Evolutionary conservation across 1,140 invertebrate species (phyloP).

Genomic region (Tachypleus tridentatus): DNA sequence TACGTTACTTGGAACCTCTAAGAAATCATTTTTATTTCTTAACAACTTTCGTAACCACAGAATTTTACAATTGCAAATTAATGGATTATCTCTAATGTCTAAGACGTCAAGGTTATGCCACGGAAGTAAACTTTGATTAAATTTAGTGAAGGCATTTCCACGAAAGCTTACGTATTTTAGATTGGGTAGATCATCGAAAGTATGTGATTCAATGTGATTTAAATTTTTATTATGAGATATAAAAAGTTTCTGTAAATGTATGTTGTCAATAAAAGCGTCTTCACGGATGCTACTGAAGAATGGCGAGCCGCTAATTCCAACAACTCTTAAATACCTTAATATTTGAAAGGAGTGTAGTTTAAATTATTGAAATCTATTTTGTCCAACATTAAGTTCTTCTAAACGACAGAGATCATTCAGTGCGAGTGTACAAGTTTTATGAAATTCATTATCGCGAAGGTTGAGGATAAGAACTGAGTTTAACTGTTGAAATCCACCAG

Average conservation of each 20-base stretch:
- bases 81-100: conserved; percentile 60
- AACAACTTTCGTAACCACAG: conserved; percentile 62
- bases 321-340: conserved; percentile 17
- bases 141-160: conserved; percentile 21
- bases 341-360: conserved; percentile 18
- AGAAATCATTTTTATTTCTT: conserved; percentile 9
- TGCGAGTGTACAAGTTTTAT: conserved; percentile 56
- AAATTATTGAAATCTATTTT: conserved; percentile 19
- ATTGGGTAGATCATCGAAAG: conserved; percentile 53
- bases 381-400: conserved; percentile 24
- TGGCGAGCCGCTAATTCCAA: conserved; percentile 29
- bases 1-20: neutral
- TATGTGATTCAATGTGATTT: conserved; percentile 44
- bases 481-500: conserved; percentile 58
- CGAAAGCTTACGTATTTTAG: conserved; percentile 49
- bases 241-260: conserved; percentile 52
- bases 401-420: conserved; percentile 43
- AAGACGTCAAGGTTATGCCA: conserved; percentile 25
- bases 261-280: conserved; percentile 30
- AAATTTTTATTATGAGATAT: conserved; percentile 37
- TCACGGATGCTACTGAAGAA: conserved; percentile 28
- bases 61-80: conserved; percentile 73
- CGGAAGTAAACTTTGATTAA: conserved; percentile 14
- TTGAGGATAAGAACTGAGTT: conserved; percentile 56
- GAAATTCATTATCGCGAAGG: conserved; percentile 62